phyloP scores from a whole-genome alignment of 2,113 vertebrate genomes.

The Psittacara wagleri region DNA sequence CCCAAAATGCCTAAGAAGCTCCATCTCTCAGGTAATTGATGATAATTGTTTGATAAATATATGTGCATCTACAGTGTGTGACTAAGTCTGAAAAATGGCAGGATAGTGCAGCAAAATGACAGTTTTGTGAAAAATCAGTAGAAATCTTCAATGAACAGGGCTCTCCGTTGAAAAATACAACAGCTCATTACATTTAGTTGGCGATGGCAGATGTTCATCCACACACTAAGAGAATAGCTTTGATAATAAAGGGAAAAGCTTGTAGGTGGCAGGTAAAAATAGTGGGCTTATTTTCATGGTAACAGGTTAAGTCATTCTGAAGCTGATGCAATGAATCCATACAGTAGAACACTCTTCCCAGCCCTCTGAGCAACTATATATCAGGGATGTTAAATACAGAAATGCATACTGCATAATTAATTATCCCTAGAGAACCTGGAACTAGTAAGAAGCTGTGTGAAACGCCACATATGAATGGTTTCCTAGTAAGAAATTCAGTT shows the following conservation, averaged over 20 bases:
- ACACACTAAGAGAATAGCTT: background rate
- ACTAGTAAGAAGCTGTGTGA: background rate
- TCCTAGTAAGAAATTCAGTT: background rate
- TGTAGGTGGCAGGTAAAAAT: background rate
- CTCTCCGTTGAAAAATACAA: background rate
- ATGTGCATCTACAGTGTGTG: background rate
- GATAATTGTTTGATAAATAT: slow-evolving; percentile 49
- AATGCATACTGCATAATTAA: background rate
- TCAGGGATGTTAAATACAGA: background rate
- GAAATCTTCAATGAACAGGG: background rate
- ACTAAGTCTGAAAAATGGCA: background rate
- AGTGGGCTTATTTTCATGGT: background rate
- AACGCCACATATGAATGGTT: background rate
- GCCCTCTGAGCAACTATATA: background rate
- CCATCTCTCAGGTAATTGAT: background rate
- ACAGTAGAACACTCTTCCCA: background rate
- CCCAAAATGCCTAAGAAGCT: background rate
- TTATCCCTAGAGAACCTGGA: background rate
- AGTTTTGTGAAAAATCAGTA: background rate
- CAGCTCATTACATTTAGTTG: background rate
- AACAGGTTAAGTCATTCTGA: background rate
- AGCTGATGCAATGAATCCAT: background rate
- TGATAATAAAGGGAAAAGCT: background rate
- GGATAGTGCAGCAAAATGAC: background rate
- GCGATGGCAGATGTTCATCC: background rate